A percentile compares a stretch with the other conserved stretches of the same genome.
phyloP scores from a whole-genome alignment of 2,113 vertebrate species.

The Eurystomus gularis region DNA sequence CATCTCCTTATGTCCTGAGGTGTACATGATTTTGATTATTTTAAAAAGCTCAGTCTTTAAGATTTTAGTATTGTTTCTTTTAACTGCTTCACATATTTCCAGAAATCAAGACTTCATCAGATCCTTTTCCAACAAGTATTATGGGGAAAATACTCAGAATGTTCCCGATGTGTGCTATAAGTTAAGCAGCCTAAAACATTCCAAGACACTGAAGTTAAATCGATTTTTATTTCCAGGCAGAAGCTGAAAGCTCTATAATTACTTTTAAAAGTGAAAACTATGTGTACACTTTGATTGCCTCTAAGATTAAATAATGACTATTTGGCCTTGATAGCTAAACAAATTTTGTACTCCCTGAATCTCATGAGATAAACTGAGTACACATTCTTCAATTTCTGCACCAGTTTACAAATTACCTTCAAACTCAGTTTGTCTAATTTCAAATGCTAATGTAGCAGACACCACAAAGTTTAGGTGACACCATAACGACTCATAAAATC shows the following conservation, averaged over 20 bases:
- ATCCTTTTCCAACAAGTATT: not conserved
- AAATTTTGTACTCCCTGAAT: not conserved
- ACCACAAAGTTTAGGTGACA: not conserved
- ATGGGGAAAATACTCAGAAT: not conserved
- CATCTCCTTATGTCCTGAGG: not conserved
- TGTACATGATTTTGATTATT: not conserved
- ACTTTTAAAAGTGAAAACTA: not conserved
- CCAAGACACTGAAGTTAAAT: not conserved
- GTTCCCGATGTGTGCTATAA: not conserved
- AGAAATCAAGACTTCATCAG: not conserved
- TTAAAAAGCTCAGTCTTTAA: not conserved
- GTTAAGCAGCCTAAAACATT: not conserved
- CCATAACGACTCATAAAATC: not conserved
- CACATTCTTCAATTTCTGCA: not conserved
- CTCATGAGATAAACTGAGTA: not conserved
- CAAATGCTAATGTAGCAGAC: not conserved
- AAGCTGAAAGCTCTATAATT: not conserved
- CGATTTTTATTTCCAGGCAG: not conserved
- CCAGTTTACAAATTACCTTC: not conserved
- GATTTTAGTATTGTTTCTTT: not conserved
- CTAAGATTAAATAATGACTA: not conserved
- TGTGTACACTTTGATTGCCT: fast-evolving
- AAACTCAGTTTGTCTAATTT: not conserved
- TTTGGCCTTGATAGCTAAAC: not conserved
- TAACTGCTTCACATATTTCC: not conserved